These are phyloP conservation scores for Fulica atra DNA, from an alignment of 2,113 vertebrate species.

Conservation along the genomic window DNA sequence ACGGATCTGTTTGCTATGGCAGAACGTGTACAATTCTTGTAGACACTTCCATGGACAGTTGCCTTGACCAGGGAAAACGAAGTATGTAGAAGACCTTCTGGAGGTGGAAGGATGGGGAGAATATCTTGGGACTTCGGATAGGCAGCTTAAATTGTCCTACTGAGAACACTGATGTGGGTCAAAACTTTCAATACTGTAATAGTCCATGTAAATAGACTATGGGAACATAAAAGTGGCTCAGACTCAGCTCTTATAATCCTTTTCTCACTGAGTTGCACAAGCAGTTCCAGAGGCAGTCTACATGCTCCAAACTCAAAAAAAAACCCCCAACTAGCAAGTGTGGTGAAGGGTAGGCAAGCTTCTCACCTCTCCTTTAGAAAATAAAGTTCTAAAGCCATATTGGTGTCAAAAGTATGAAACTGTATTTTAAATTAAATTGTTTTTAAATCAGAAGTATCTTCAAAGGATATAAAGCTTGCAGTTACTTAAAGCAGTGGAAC, in stretches of 20 bases:
- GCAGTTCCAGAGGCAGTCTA: background rate
- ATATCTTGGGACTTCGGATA: background rate
- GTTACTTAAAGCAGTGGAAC: background rate
- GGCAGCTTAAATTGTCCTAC: background rate
- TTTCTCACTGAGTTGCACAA: background rate
- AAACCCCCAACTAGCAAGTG: rapidly evolving
- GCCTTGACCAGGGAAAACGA: background rate
- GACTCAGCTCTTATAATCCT: background rate
- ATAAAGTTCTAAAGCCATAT: background rate
- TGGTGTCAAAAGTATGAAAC: background rate
- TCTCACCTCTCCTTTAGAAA: background rate
- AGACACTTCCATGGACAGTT: background rate
- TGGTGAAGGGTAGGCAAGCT: background rate
- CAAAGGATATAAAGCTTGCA: background rate
- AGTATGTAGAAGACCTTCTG: background rate
- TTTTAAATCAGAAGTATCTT: background rate
- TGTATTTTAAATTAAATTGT: background rate
- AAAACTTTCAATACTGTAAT: background rate
- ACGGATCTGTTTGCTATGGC: background rate
- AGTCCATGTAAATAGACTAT: background rate
- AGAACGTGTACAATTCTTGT: background rate
- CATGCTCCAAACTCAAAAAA: background rate
- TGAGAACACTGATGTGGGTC: background rate
- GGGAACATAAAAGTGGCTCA: background rate
- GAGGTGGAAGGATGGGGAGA: background rate